Percentiles rank a stretch among this genome's conserved stretches.
Conservation (phyloP, 2,113 vertebrate species). For the Eurystomus gularis region DNA sequence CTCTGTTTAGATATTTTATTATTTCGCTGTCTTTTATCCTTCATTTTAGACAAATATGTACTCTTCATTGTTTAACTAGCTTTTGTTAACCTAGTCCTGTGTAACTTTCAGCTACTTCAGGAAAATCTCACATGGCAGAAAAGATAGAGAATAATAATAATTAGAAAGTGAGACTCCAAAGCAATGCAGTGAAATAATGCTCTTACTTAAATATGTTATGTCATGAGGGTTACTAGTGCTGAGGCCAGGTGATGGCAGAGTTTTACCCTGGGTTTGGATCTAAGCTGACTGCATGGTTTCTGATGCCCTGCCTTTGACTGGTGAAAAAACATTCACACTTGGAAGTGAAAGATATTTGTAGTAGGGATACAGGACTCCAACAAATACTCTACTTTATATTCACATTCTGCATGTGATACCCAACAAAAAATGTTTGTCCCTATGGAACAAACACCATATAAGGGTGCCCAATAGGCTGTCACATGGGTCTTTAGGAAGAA, state of each 20-base stretch:
- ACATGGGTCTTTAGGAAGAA: neutral
- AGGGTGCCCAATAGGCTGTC: neutral
- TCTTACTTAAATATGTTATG: neutral
- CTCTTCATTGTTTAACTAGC: neutral
- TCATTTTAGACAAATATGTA: neutral
- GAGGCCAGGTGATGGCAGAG: neutral
- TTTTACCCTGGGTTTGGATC: neutral
- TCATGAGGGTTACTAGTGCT: neutral
- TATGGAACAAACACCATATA: neutral
- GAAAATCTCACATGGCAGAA: neutral
- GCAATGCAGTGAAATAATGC: neutral
- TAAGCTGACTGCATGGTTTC: neutral
- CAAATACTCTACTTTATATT: neutral
- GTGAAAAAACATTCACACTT: neutral
- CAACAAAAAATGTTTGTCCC: neutral
- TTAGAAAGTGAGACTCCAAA: neutral
- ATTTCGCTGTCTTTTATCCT: neutral
- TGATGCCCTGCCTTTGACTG: neutral
- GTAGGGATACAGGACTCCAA: neutral
- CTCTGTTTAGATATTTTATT: neutral
- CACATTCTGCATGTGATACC: neutral
- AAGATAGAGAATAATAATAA: neutral
- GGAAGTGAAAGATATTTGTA: neutral
- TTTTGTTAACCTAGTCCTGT: neutral
- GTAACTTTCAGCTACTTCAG: neutral